Evolutionary conservation across 2,888 invertebrate species (phyloP).

Genomic region (Plagodis pulveraria): DNA sequence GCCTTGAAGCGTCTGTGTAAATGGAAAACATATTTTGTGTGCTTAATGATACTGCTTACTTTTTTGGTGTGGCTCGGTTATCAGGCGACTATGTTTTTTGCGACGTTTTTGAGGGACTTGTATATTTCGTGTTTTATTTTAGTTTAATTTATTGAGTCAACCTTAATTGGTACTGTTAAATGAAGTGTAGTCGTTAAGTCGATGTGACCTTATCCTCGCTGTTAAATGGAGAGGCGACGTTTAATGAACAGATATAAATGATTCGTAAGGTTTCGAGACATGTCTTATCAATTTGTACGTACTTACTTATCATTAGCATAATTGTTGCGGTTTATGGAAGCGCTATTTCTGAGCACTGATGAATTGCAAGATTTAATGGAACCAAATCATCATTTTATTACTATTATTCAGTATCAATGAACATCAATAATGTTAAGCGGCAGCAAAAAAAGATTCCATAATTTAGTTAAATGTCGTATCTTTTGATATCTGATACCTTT

Average conservation of each 20-base stretch:
- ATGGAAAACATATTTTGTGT: conserved; percentile 85
- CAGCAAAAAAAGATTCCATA: too few species aligned
- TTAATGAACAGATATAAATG: conserved; percentile 44
- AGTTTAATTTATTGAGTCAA: conserved; percentile 69
- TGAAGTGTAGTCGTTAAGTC: conserved; percentile 59
- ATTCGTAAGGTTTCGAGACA: conserved; percentile 31
- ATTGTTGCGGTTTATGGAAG: conserved; percentile 25
- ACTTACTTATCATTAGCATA: conserved; percentile 25
- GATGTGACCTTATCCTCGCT: conserved; percentile 59
- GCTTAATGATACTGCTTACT: conserved; percentile 83
- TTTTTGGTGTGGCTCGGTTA: conserved; percentile 78
- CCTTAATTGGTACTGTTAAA: conserved; percentile 73
- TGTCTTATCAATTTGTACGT: conserved; percentile 33
- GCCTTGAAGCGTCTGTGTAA: conserved; percentile 81
- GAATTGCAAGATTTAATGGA: conserved; percentile 3
- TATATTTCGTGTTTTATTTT: conserved; percentile 65
- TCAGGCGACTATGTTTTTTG: conserved; percentile 73
- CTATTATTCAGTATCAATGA: too few species aligned
- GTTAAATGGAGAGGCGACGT: conserved; percentile 41
- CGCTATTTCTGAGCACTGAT: conserved; percentile 3
- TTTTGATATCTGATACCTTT: too few species aligned
- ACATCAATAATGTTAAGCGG: too few species aligned
- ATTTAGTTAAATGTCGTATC: too few species aligned
- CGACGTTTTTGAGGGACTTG: conserved; percentile 57
- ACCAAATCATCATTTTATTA: not conserved